phyloP scores from a whole-genome alignment of 1,140 invertebrate species.

The Tenebrio molitor region DNA sequence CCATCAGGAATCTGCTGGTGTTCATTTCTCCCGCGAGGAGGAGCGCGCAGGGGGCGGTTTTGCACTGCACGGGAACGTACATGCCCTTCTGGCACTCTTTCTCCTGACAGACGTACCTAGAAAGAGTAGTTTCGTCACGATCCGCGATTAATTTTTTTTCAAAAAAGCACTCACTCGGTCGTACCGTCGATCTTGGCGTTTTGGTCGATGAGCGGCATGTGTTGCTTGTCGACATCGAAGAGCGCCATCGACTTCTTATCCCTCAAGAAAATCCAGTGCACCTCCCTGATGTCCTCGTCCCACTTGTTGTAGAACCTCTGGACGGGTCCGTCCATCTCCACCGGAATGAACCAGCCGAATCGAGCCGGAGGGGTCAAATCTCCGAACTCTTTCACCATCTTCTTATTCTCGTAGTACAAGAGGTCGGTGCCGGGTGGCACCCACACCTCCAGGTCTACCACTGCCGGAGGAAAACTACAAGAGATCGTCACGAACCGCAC shows the following conservation, averaged over 20 bases:
- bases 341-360: slow-evolving; percentile 81
- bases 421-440: slow-evolving; percentile 73
- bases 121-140: too few species aligned
- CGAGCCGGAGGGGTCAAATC: slow-evolving; percentile 74
- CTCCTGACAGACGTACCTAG: slow-evolving; percentile 69
- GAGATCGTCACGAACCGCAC: slow-evolving; percentile 21
- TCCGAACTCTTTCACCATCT: slow-evolving; percentile 73
- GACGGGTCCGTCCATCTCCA: slow-evolving; percentile 62
- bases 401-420: slow-evolving; percentile 62
- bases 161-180: slow-evolving; percentile 45
- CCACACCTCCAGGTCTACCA: slow-evolving; percentile 83
- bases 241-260: slow-evolving; percentile 64
- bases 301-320: slow-evolving; percentile 50
- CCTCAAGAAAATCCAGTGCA: slow-evolving; percentile 70
- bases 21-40: slow-evolving; percentile 71
- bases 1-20: slow-evolving; percentile 68
- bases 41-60: slow-evolving; percentile 69
- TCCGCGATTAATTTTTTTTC: background rate
- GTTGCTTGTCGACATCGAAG: slow-evolving; percentile 66
- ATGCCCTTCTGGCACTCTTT: slow-evolving; percentile 70
- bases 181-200: slow-evolving; percentile 22
- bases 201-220: background rate
- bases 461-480: slow-evolving; percentile 70
- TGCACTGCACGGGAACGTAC: slow-evolving; percentile 72
- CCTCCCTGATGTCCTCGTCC: slow-evolving; percentile 52